Percentiles rank a stretch among this genome's conserved stretches.
These are phyloP conservation scores for Drosophila hamatofila DNA, from an alignment of 2,888 invertebrate genomes.

Conservation along the genomic window DNA sequence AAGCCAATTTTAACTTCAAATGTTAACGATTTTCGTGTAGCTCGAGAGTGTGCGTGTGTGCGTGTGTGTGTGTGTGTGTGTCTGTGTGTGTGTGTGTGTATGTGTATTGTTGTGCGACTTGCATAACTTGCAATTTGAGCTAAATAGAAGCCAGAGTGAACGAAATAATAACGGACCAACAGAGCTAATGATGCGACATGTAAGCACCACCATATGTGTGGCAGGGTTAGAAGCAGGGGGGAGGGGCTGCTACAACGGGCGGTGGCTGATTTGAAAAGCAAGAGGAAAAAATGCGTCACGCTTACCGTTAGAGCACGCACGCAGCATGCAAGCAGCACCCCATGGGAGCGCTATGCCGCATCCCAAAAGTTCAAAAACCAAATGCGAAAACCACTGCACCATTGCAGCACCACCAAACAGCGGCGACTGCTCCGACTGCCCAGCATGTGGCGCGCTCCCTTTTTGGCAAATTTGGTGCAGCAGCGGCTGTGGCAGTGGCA, in stretches of 20 bases:
- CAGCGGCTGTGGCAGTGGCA: constrained; percentile 21
- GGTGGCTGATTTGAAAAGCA: constrained; percentile 39
- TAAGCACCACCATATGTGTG: constrained; percentile 40
- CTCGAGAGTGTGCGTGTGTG: constrained; percentile 13
- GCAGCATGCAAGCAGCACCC: constrained; percentile 47
- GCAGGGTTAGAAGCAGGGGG: constrained; percentile 6
- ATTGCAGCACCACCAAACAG: constrained; percentile 1
- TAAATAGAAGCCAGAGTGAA: constrained; percentile 52
- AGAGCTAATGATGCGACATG: constrained; percentile 76
- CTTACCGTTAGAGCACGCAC: constrained; percentile 74
- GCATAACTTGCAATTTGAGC: constrained; percentile 73
- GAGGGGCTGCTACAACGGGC: constrained; percentile 10
- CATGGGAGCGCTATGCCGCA: constrained; percentile 53
- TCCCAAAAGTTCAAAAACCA: constrained; percentile 60
- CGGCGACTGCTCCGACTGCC: constrained; percentile 30
- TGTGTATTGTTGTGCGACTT: constrained; percentile 34
- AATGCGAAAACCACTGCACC: constrained; percentile 32
- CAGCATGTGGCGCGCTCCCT: constrained; percentile 80
- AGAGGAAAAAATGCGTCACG: constrained; percentile 68
- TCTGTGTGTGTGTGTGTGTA: constrained; percentile 23
- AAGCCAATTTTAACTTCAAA: constrained; percentile 71
- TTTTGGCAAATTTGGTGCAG: constrained; percentile 81
- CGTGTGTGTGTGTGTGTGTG: constrained; percentile 17
- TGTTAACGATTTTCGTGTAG: constrained; percentile 53
- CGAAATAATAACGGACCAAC: constrained; percentile 65